These are phyloP conservation scores for Nasonia giraulti DNA, from an alignment of 1,140 invertebrate species.

Conservation along the genomic window DNA sequence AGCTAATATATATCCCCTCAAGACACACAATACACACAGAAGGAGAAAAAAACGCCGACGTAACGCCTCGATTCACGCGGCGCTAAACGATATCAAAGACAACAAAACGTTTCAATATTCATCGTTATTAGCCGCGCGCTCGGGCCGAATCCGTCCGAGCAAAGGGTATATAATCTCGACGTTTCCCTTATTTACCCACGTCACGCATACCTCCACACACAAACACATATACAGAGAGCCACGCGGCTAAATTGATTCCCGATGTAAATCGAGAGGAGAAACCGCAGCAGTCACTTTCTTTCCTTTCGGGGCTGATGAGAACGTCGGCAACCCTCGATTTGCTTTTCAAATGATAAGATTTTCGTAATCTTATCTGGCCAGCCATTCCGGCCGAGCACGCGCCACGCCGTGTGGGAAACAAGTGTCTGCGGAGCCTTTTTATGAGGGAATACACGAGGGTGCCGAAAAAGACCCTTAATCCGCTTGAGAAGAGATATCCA, in stretches of 20 bases:
- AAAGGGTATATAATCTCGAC: not conserved
- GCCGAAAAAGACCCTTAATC: constrained; percentile 15
- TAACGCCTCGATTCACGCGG: not conserved
- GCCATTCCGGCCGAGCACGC: constrained; percentile 7
- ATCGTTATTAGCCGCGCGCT: constrained; percentile 23
- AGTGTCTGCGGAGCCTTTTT: constrained; percentile 31
- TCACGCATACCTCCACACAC: not conserved
- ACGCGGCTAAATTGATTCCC: not conserved
- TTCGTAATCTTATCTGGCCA: constrained; percentile 47
- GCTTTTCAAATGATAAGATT: constrained; percentile 47
- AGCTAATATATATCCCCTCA: not conserved
- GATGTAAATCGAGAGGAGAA: not conserved
- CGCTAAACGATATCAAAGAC: constrained; percentile 31
- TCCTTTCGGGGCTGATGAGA: not conserved
- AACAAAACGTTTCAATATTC: constrained; percentile 35
- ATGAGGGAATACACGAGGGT: constrained; percentile 6
- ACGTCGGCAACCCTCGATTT: constrained; percentile 19
- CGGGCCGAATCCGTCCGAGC: not conserved
- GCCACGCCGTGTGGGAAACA: constrained; percentile 26
- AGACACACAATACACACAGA: not conserved
- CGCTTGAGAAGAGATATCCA: not conserved
- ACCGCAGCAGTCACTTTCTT: constrained; percentile 4
- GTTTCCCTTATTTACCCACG: not conserved
- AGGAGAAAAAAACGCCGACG: not conserved
- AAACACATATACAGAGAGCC: too few relatives aligned